These are phyloP conservation scores for Rhipidura dahli DNA, from an alignment of 2,113 vertebrate genomes.

Conservation along the genomic window DNA sequence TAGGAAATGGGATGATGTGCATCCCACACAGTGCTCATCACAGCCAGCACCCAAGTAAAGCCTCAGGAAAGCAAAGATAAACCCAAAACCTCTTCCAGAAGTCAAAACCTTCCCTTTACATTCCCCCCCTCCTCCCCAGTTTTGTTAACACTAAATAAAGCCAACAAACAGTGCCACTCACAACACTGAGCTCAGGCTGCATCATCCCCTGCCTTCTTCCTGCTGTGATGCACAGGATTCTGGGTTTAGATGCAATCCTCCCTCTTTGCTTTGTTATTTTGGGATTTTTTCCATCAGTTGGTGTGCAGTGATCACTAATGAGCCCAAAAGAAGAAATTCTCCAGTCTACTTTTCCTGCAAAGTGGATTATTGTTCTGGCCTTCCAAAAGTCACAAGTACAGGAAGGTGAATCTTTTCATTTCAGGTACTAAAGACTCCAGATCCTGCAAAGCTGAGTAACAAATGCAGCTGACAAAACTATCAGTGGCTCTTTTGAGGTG, in stretches of 20 bases:
- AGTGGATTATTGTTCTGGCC: not conserved
- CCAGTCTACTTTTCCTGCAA: not conserved
- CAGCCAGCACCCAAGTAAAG: not conserved
- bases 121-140: not conserved
- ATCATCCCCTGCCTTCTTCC: not conserved
- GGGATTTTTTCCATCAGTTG: not conserved
- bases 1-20: not conserved
- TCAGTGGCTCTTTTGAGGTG: not conserved
- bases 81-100: not conserved
- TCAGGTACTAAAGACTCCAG: not conserved
- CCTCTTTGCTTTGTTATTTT: not conserved
- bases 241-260: fast-evolving
- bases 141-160: not conserved
- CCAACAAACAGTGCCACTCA: not conserved
- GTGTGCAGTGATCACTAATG: not conserved
- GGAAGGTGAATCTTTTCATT: not conserved
- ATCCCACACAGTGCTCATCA: fast-evolving
- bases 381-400: not conserved
- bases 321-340: not conserved
- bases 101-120: not conserved
- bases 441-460: not conserved
- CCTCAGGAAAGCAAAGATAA: not conserved
- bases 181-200: fast-evolving
- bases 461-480: conserved; percentile 2
- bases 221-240: fast-evolving